A percentile compares a stretch with the other conserved stretches of the same genome.
Conservation (phyloP, 2,888 invertebrate genomes). For the Eilema depressum region DNA sequence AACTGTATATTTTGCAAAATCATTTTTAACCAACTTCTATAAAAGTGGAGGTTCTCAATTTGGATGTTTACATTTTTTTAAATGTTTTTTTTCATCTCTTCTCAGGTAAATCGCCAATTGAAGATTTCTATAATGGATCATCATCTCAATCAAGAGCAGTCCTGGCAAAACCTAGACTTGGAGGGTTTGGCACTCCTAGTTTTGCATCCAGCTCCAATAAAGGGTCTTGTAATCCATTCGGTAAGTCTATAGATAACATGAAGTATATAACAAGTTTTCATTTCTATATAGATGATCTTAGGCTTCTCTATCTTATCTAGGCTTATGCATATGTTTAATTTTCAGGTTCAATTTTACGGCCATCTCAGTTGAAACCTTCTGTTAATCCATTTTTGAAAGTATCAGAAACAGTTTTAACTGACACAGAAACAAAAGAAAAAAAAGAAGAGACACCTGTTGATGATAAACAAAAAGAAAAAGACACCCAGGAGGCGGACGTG, state of each 20-base stretch:
- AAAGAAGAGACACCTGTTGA: constrained; percentile 54
- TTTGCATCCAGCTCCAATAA: constrained; percentile 76
- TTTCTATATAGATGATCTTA: too few relatives aligned
- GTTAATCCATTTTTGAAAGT: constrained; percentile 77
- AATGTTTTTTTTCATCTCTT: constrained; percentile 14
- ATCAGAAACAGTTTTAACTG: constrained; percentile 53
- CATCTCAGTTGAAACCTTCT: constrained; percentile 77
- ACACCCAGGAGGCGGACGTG: constrained; percentile 66
- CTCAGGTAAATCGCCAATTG: constrained; percentile 73
- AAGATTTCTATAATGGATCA: constrained; percentile 76
- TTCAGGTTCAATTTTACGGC: constrained; percentile 79
- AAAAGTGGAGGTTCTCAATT: too few relatives aligned
- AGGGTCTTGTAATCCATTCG: constrained; percentile 72
- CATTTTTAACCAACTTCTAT: too few relatives aligned
- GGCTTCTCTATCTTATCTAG: too few relatives aligned
- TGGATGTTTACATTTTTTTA: too few relatives aligned
- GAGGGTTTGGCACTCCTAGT: constrained; percentile 76
- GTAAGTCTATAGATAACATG: constrained; percentile 53
- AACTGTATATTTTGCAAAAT: neutral
- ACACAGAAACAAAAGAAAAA: constrained; percentile 60
- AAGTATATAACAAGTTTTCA: too few relatives aligned
- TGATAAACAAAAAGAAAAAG: constrained; percentile 68
- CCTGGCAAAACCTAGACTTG: constrained; percentile 80
- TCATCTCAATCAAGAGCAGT: constrained; percentile 77
- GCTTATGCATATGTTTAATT: neutral